phyloP scores from a whole-genome alignment of 1,140 invertebrate species.

The Danaus melanippus region DNA sequence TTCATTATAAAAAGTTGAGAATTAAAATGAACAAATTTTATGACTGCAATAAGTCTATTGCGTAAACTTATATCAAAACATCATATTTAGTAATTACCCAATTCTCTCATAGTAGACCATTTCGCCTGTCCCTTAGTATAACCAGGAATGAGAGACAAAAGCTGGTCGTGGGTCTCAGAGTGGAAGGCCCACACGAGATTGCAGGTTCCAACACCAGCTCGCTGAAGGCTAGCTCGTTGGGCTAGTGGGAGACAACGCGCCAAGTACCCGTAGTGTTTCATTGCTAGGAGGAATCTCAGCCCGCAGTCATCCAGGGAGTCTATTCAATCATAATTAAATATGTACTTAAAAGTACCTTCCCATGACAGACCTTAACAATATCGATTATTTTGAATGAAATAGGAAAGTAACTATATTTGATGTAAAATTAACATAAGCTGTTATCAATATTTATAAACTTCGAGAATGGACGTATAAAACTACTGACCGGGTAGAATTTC shows the following conservation, averaged over 20 bases:
- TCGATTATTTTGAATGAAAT: no score
- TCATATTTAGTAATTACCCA: constrained; percentile 68
- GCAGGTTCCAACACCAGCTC: constrained; percentile 91
- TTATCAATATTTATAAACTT: no score
- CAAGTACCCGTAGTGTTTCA: constrained; percentile 98
- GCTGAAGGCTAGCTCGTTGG: constrained; percentile 89
- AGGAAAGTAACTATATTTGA: no score
- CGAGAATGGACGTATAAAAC: not conserved
- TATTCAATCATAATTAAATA: constrained; percentile 19
- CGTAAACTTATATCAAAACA: not conserved
- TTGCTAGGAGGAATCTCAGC: constrained; percentile 94
- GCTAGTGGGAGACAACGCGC: constrained; percentile 89
- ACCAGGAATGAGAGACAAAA: constrained; percentile 91
- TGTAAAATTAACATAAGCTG: no score
- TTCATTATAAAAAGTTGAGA: no score
- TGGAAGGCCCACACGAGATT: constrained; percentile 99
- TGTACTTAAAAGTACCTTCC: not conserved
- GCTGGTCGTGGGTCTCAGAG: constrained; percentile 97
- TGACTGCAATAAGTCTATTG: not conserved
- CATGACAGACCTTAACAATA: no score
- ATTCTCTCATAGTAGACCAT: constrained; percentile 93
- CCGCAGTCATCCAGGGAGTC: constrained; percentile 98
- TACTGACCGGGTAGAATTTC: constrained; percentile 70
- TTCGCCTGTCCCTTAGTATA: constrained; percentile 87
- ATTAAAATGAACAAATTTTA: no score